phyloP scores from a whole-genome alignment of 1,140 invertebrate species.

The Episyrphus balteatus region DNA sequence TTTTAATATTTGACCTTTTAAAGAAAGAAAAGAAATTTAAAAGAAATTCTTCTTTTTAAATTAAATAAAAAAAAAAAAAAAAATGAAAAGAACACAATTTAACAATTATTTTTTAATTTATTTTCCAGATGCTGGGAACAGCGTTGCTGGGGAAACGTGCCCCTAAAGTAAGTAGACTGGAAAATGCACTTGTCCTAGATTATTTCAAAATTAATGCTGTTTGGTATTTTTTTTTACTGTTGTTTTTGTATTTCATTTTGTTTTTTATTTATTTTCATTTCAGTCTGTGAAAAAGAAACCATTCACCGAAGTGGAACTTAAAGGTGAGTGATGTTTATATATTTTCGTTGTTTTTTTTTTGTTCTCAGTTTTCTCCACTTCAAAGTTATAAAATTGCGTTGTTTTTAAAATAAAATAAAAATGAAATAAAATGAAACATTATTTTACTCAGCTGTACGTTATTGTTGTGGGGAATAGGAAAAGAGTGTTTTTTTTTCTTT shows the following conservation, averaged over 20 bases:
- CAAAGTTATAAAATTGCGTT: too few species aligned
- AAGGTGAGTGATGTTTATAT: conserved; percentile 16
- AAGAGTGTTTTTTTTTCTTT: too few species aligned
- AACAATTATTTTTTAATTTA: background rate
- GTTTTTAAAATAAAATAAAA: too few species aligned
- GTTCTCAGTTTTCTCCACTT: too few species aligned
- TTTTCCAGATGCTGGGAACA: conserved; percentile 33
- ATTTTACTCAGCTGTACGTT: too few species aligned
- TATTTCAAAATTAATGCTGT: background rate
- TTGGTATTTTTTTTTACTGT: conserved; percentile 4
- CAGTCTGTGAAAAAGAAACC: conserved; percentile 36
- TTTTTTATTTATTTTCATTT: conserved; percentile 8
- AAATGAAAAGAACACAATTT: too few species aligned
- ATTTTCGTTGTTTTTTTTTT: background rate
- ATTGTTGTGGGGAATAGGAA: too few species aligned
- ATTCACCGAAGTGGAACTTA: conserved; percentile 32
- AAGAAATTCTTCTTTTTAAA: too few species aligned
- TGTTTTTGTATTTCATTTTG: conserved; percentile 10
- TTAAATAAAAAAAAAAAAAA: too few species aligned
- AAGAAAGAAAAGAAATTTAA: too few species aligned
- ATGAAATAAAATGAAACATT: too few species aligned
- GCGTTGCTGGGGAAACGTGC: conserved; percentile 34
- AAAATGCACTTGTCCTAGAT: background rate
- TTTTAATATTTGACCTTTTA: too few species aligned
- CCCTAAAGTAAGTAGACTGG: conserved; percentile 22